Evolutionary conservation across 2,113 vertebrate species (phyloP).

Genomic region (Lepus europaeus): DNA sequence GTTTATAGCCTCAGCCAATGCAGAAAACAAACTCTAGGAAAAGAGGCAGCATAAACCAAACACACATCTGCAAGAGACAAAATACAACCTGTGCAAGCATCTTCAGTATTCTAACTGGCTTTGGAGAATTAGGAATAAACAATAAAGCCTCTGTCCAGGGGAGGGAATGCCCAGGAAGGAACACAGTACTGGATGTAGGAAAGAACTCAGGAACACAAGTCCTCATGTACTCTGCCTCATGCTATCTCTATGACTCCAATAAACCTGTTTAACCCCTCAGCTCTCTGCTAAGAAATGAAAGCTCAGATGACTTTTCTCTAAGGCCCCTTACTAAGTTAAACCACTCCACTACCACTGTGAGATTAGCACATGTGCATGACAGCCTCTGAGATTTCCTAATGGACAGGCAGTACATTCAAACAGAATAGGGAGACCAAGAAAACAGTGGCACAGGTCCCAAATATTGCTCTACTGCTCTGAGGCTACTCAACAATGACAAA

Average conservation of each 20-base stretch:
- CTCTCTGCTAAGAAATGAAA: neutral
- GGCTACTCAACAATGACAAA: too few relatives aligned
- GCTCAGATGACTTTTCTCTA: neutral
- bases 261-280: neutral
- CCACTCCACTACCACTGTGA: neutral
- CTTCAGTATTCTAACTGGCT: slow-evolving; percentile 27
- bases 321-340: neutral
- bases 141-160: neutral
- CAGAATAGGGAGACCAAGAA: neutral
- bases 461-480: too few relatives aligned
- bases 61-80: neutral
- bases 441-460: neutral
- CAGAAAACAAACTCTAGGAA: slow-evolving; percentile 22
- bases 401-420: neutral
- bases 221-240: neutral
- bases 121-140: neutral
- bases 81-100: neutral
- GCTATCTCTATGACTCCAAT: neutral
- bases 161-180: neutral
- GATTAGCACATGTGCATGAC: neutral
- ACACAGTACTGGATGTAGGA: neutral
- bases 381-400: neutral
- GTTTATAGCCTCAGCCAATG: neutral
- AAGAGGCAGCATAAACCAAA: slow-evolving; percentile 29
- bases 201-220: neutral